These are phyloP conservation scores for Brachycybe producta DNA, from an alignment of 2,888 invertebrate genomes.

Conservation along the genomic window DNA sequence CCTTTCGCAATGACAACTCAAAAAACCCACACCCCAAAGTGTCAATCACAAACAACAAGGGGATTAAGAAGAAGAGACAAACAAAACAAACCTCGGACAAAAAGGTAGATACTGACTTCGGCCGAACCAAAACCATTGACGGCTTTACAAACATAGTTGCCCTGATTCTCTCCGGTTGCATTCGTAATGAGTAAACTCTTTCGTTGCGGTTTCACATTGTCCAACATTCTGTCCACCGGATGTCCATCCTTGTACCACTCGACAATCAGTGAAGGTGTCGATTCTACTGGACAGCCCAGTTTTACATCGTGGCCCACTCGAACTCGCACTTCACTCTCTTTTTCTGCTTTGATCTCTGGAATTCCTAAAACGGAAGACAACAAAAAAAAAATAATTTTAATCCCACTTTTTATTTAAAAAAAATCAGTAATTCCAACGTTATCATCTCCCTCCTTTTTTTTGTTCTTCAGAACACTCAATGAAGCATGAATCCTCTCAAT, in stretches of 20 bases:
- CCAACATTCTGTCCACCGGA: neutral
- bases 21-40: no score
- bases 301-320: neutral
- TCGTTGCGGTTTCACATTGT: neutral
- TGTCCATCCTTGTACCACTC: constrained; percentile 6
- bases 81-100: no score
- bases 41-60: no score
- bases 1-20: no score
- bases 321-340: neutral
- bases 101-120: neutral
- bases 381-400: no score
- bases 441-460: no score
- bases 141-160: neutral
- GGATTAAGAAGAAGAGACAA: no score
- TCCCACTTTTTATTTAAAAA: no score
- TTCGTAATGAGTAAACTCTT: neutral
- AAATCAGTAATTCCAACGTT: no score
- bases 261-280: neutral
- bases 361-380: neutral
- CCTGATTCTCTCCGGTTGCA: neutral
- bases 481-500: no score
- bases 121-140: neutral
- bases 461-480: no score
- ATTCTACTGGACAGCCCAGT: neutral
- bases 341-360: neutral